These are phyloP conservation scores for Leptopilina syphax DNA, from an alignment of 2,888 invertebrate genomes.

Conservation along the genomic window DNA sequence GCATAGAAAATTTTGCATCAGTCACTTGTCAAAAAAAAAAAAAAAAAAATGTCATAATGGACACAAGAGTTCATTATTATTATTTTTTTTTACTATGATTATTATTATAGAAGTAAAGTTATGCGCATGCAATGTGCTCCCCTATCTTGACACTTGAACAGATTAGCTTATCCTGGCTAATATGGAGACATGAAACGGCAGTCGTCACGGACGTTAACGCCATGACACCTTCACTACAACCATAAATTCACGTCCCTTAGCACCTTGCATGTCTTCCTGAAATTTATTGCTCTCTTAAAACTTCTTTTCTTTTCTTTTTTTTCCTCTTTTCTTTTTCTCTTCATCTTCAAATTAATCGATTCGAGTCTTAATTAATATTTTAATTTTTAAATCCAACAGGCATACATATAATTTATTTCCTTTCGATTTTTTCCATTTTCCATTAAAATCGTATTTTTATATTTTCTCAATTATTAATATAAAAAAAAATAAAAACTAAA, in stretches of 20 bases:
- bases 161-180: conserved; percentile 29
- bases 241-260: conserved; percentile 31
- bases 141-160: conserved; percentile 25
- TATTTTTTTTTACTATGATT: not conserved
- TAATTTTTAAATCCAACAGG: too few species aligned
- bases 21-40: not conserved
- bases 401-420: too few species aligned
- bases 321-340: too few species aligned
- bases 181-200: conserved; percentile 32
- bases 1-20: not conserved
- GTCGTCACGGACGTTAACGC: conserved; percentile 36
- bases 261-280: conserved; percentile 31
- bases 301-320: not conserved
- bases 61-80: conserved; percentile 13
- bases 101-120: not conserved
- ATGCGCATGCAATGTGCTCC: conserved; percentile 22
- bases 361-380: too few species aligned
- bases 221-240: conserved; percentile 34
- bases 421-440: too few species aligned
- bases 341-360: too few species aligned
- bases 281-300: conserved; percentile 6
- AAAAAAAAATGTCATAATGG: not conserved
- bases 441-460: too few species aligned
- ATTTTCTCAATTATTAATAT: too few species aligned
- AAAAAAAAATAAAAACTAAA: too few species aligned